These are phyloP conservation scores for Babylonia areolata DNA, from an alignment of 1,140 invertebrate species.

Conservation along the genomic window DNA sequence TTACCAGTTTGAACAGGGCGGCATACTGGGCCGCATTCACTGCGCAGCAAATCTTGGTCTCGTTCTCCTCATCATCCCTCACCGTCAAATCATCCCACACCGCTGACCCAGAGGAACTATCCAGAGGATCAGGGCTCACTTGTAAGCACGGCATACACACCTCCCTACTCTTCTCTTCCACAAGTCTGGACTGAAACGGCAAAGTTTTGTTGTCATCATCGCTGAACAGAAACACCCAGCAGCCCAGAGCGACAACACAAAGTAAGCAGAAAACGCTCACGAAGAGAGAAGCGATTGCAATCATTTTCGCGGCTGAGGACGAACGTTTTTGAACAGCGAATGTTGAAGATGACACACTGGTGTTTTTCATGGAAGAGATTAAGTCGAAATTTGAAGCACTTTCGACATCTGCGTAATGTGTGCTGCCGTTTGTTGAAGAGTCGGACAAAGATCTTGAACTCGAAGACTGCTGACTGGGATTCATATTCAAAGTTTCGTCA, in stretches of 20 bases:
- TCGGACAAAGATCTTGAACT: background rate
- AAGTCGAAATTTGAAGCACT: background rate
- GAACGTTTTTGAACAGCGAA: no score
- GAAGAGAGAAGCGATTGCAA: background rate
- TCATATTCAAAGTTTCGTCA: background rate
- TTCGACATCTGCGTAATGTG: background rate
- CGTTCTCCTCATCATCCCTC: background rate
- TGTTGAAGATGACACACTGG: no score
- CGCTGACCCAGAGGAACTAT: background rate
- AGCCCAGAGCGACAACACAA: background rate
- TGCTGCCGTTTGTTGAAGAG: background rate
- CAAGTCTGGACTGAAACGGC: background rate
- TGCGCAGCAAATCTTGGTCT: background rate
- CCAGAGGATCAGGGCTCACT: background rate
- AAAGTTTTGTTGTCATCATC: no score
- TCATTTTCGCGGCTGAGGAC: no score
- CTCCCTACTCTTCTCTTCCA: background rate
- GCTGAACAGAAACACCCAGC: background rate
- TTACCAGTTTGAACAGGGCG: constrained; percentile 13
- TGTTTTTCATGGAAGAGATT: background rate
- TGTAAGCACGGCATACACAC: constrained; percentile 3
- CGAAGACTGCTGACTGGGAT: background rate
- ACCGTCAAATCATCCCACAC: background rate
- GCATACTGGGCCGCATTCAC: background rate
- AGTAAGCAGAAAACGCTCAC: background rate